Evolutionary conservation across 2,797 vertebrate species (phyloP).

Genomic region (Limosa lapponica): DNA sequence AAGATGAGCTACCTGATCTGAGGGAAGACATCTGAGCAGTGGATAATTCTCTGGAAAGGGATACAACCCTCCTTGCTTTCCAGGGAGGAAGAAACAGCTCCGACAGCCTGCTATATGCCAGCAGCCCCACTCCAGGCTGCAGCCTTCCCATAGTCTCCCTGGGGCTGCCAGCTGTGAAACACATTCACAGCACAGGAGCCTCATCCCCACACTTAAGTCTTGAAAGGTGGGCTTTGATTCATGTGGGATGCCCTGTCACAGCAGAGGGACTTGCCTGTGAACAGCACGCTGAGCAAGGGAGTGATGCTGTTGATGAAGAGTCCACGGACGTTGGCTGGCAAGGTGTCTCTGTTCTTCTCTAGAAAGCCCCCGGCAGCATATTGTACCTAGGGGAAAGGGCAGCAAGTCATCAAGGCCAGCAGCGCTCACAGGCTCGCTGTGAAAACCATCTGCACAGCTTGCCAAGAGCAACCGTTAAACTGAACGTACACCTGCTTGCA

Average conservation of each 20-base stretch:
- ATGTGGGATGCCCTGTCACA: background rate
- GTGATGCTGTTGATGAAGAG: constrained; percentile 81
- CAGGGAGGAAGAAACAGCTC: background rate
- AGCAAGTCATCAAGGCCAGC: background rate
- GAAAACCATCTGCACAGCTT: background rate
- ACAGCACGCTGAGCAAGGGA: constrained; percentile 80
- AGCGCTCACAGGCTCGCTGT: background rate
- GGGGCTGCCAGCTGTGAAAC: background rate
- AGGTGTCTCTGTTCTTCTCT: constrained; percentile 83
- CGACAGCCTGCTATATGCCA: rapidly evolving
- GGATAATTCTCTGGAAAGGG: background rate
- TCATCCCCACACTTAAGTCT: background rate
- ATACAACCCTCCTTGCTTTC: background rate
- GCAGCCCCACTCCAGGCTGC: background rate
- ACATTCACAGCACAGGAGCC: background rate
- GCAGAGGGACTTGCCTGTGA: constrained; percentile 71
- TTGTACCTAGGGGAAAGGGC: constrained; percentile 69
- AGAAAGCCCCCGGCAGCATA: constrained; percentile 79
- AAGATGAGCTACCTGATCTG: background rate
- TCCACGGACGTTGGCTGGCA: constrained; percentile 75
- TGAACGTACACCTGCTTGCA: background rate
- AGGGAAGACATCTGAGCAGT: background rate
- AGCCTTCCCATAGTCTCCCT: background rate
- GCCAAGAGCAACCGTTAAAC: background rate
- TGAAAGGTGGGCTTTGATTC: background rate